Base-by-base conservation (phyloP, 2,113 vertebrate genomes). In the Zapornia atra region DNA sequence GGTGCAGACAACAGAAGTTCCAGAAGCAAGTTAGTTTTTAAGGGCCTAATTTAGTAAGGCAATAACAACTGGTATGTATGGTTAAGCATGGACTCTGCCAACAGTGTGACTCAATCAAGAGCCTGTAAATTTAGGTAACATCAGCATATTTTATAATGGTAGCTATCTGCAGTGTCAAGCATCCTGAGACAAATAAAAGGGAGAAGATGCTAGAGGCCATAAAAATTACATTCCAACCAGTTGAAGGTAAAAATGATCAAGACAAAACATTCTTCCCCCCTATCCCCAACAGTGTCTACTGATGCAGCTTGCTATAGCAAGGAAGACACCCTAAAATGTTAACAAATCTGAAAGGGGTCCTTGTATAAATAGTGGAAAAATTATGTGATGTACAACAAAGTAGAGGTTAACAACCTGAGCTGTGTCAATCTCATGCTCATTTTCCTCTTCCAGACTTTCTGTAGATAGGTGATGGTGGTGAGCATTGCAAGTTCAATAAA, bases 331-430 rank as follows among this genome's bases (percentile, higher is more conserved):
- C 29, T 60, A 38, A 82, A 54, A 36, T 10, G 13, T 73, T 86
- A 83, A 72, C 76, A 53, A 19, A 46, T 68, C 25, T 78, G 40
- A 64, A 89, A 46, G 19, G 2, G 8, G 21, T 73, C 20, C 40
- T 53, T 53, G 6, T 48, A 33, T 26, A 80, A 81, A 59, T 65
- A 84, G 10, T 8, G 54, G 46, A 82, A 79, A 71, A 5, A 14
- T 57, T 63, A 50, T 10, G 3, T 24, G 10, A 29, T 0, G 0
- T 57, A 36, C 34, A 57, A 28, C 70, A 42, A 66, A 33, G 6
- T 46, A 25, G 60, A 70, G 9, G 11, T 60, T 65, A 69, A 65
- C 28, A 86, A 11, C 6, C 8, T 66, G 59, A 73, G 12, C 18
- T 84, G 18, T 15, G 2, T 82, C 60, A 66, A 71, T 40, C 21